Percentiles rank a stretch among this genome's conserved stretches.
Evolutionary conservation across 2,113 vertebrate genomes (phyloP).

Genomic region (Chrysochloris asiatica): DNA sequence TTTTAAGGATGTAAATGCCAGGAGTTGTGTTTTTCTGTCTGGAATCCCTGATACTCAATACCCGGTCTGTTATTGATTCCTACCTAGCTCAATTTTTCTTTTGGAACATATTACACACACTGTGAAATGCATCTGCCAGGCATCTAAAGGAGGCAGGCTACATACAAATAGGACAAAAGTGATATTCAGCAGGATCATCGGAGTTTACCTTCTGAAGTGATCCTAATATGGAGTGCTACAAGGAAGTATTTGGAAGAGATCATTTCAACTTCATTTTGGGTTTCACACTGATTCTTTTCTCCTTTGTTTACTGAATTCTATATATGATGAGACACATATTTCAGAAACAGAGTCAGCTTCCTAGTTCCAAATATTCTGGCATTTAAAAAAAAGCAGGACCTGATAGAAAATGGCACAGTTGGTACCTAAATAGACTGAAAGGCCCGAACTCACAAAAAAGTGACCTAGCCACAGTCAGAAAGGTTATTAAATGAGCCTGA

Average conservation of each 20-base stretch:
- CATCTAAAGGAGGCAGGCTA: neutral
- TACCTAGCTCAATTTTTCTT: neutral
- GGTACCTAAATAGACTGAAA: constrained; percentile 15
- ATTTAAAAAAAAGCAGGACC: constrained; percentile 41
- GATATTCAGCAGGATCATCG: neutral
- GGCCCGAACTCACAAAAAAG: constrained; percentile 30
- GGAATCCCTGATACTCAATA: neutral
- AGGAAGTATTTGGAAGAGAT: neutral
- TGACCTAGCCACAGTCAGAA: neutral
- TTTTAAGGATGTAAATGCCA: constrained; percentile 17
- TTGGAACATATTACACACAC: neutral
- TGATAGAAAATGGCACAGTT: neutral
- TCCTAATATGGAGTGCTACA: constrained; percentile 17
- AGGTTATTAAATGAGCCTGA: neutral
- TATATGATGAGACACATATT: neutral
- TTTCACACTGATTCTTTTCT: neutral
- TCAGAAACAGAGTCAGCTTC: constrained; percentile 48
- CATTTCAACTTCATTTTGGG: neutral
- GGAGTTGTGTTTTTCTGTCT: neutral
- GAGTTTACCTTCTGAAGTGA: constrained; percentile 27
- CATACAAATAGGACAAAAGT: neutral
- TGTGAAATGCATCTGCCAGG: neutral
- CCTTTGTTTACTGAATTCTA: constrained; percentile 7
- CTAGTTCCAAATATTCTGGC: neutral
- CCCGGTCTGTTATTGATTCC: neutral